Conservation (phyloP, 1,140 invertebrate species). For the Pseudachorutes palmiensis region DNA sequence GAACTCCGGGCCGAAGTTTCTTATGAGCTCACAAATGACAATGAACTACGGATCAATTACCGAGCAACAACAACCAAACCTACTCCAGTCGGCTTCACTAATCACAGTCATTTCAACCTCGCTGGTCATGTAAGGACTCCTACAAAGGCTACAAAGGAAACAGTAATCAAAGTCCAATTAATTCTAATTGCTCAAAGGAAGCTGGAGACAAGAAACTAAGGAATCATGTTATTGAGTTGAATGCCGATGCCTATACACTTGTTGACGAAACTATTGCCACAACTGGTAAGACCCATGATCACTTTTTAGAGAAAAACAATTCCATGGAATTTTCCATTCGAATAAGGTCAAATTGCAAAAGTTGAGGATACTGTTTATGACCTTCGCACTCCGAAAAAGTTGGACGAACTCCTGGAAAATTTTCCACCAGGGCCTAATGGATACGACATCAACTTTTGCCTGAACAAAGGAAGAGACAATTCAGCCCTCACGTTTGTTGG, state of each 20-base stretch:
- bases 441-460: slow-evolving; percentile 70
- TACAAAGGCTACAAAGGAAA: no score
- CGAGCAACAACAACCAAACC: slow-evolving; percentile 62
- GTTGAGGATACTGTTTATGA: slow-evolving; percentile 62
- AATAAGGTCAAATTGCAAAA: slow-evolving; percentile 54
- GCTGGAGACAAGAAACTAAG: slow-evolving; percentile 53
- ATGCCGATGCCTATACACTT: slow-evolving; percentile 67
- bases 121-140: slow-evolving; percentile 62
- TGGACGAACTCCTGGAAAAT: slow-evolving; percentile 48
- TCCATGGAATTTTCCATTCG: slow-evolving; percentile 10
- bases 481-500: slow-evolving; percentile 1
- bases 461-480: slow-evolving; percentile 40
- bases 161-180: no score
- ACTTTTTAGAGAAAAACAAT: background rate
- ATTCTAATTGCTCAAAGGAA: slow-evolving; percentile 42
- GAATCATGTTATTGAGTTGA: slow-evolving; percentile 63
- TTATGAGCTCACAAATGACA: slow-evolving; percentile 63
- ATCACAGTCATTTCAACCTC: slow-evolving; percentile 91
- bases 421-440: slow-evolving; percentile 47
- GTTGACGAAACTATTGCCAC: slow-evolving; percentile 65
- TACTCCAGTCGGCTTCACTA: slow-evolving; percentile 82
- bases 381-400: slow-evolving; percentile 50
- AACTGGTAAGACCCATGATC: slow-evolving; percentile 46
- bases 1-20: slow-evolving; percentile 56
- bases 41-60: slow-evolving; percentile 63